Evolutionary conservation across 2,797 vertebrate genomes (phyloP).

Genomic region (Carapus acus): DNA sequence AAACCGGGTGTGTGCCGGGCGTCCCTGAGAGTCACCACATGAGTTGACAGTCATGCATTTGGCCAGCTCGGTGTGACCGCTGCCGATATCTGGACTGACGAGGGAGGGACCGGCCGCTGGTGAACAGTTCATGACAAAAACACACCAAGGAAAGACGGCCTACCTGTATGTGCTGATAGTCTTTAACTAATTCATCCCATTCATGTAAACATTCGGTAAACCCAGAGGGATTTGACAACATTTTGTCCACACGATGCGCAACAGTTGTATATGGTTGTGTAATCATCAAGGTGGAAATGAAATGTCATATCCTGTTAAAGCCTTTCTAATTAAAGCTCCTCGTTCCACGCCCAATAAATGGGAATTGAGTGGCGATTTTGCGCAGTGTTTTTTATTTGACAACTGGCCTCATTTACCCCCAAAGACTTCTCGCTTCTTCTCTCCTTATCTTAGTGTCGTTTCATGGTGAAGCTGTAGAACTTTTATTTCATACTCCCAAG

Average conservation of each 20-base stretch:
- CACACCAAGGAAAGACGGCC: slow-evolving; percentile 10
- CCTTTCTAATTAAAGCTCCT: slow-evolving; percentile 45
- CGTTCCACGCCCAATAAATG: no score
- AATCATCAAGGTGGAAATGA: accelerated
- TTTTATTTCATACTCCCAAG: no score
- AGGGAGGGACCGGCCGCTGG: no score
- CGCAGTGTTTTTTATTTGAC: no score
- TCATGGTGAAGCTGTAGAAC: no score
- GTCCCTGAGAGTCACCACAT: no score
- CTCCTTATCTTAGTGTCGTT: no score
- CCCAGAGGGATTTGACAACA: slow-evolving; percentile 61
- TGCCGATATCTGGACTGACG: neutral
- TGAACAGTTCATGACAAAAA: neutral
- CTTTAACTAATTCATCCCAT: slow-evolving; percentile 86
- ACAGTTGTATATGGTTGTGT: slow-evolving; percentile 17
- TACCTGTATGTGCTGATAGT: slow-evolving; percentile 86
- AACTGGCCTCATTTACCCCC: no score
- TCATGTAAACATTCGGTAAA: slow-evolving; percentile 80
- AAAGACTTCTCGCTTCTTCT: no score
- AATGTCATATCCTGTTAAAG: neutral
- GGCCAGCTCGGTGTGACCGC: neutral
- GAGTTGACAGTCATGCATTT: no score
- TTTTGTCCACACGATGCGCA: slow-evolving; percentile 17
- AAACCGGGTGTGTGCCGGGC: no score
- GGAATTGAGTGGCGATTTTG: no score